phyloP scores from a whole-genome alignment of 2,113 vertebrate genomes.

The Stegostoma tigrinum region DNA sequence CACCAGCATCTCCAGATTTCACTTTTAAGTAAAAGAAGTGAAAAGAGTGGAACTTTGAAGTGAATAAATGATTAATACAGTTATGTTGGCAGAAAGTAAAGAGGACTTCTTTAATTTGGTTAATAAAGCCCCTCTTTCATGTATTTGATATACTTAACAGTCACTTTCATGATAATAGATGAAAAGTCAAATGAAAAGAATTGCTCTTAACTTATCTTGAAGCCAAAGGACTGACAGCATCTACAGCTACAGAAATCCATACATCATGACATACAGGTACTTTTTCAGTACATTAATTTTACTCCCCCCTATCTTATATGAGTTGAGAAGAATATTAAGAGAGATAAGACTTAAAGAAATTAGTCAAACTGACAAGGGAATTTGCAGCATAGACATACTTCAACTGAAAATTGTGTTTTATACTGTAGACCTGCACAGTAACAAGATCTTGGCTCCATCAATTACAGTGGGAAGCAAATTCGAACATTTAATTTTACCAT shows the following conservation, averaged over 20 bases:
- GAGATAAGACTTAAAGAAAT: slow-evolving; percentile 28
- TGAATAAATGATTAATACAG: slow-evolving; percentile 27
- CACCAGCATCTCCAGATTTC: not conserved
- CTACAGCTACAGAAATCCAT: slow-evolving; percentile 16
- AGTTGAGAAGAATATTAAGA: slow-evolving; percentile 28
- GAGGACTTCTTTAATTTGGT: slow-evolving; percentile 24
- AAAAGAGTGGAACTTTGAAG: not conserved
- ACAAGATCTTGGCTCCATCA: not conserved
- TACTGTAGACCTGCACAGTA: slow-evolving; percentile 1
- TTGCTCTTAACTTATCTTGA: slow-evolving; percentile 31
- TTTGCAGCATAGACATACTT: slow-evolving; percentile 20
- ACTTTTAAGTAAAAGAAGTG: not conserved
- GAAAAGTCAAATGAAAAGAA: slow-evolving; percentile 29
- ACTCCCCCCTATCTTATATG: not conserved
- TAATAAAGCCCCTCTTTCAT: slow-evolving; percentile 26
- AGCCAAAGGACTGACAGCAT: slow-evolving; percentile 14
- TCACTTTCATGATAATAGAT: slow-evolving; percentile 21
- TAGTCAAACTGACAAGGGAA: slow-evolving; percentile 35
- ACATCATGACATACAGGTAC: slow-evolving; percentile 23
- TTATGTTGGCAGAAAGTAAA: slow-evolving; percentile 25
- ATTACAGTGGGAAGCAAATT: slow-evolving; percentile 6
- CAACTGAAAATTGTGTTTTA: slow-evolving; percentile 20
- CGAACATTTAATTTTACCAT: not conserved
- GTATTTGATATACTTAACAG: slow-evolving; percentile 28
- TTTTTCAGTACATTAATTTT: slow-evolving; percentile 30